These are phyloP conservation scores for Microtus pennsylvanicus DNA, from an alignment of 2,113 vertebrate genomes.

Conservation along the genomic window DNA sequence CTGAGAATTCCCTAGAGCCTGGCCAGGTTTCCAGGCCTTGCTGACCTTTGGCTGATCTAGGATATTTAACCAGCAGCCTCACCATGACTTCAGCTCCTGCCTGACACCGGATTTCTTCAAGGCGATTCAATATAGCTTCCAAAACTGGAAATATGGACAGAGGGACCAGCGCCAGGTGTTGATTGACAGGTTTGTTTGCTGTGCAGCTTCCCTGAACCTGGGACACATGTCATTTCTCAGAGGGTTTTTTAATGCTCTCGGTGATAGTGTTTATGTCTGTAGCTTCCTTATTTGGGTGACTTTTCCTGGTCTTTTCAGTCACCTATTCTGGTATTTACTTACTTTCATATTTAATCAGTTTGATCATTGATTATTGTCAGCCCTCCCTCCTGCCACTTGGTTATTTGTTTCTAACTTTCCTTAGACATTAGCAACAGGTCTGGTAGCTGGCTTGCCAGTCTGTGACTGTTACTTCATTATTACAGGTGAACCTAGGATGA, in stretches of 20 bases:
- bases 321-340: neutral
- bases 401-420: neutral
- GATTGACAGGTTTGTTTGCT: neutral
- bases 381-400: neutral
- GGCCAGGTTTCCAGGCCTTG: conserved; percentile 34
- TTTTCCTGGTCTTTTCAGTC: neutral
- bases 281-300: neutral
- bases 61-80: neutral
- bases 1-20: neutral
- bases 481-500: neutral
- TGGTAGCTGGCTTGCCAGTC: neutral
- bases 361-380: neutral
- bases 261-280: neutral
- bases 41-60: neutral
- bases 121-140: neutral
- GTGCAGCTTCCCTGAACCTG: neutral
- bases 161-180: neutral
- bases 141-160: neutral
- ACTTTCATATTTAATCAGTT: neutral
- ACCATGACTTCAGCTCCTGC: conserved; percentile 21
- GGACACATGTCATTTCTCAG: neutral
- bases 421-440: neutral
- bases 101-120: conserved; percentile 6
- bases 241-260: neutral
- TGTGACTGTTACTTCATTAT: neutral